These are phyloP conservation scores for Bungarus multicinctus DNA, from an alignment of 2,113 vertebrate species.

Conservation along the genomic window DNA sequence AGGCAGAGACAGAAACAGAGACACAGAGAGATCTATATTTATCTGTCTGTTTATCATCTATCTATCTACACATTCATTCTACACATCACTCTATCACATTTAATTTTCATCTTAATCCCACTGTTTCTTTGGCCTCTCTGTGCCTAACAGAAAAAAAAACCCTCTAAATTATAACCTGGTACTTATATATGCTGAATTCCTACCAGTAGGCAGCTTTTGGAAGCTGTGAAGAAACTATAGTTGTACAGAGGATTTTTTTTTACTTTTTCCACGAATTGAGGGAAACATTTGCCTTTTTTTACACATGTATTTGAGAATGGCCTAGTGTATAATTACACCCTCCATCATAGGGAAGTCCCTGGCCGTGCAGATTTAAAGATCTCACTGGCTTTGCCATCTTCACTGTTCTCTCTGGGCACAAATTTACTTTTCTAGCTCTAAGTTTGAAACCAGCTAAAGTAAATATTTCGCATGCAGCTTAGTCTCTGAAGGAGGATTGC, in stretches of 20 bases:
- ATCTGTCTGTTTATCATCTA: no score
- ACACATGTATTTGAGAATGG: background rate
- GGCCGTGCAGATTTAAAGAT: background rate
- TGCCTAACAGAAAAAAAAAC: accelerated
- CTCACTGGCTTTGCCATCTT: background rate
- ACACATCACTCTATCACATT: background rate
- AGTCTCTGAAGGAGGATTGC: background rate
- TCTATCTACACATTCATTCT: background rate
- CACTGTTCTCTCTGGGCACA: background rate
- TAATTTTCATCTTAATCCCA: background rate
- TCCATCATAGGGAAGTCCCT: background rate
- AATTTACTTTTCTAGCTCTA: background rate
- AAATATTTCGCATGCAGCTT: background rate
- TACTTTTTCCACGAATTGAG: background rate
- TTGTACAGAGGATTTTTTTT: background rate
- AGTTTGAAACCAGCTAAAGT: background rate
- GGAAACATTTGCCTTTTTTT: background rate
- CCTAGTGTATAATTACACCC: background rate
- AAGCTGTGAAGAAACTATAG: background rate
- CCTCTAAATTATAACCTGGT: background rate
- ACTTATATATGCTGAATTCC: background rate
- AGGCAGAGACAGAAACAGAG: background rate
- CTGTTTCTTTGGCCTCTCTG: background rate
- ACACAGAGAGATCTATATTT: no score
- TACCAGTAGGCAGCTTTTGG: background rate